These are phyloP conservation scores for Bhutanitis thaidina DNA, from an alignment of 2,888 invertebrate species.

Conservation along the genomic window DNA sequence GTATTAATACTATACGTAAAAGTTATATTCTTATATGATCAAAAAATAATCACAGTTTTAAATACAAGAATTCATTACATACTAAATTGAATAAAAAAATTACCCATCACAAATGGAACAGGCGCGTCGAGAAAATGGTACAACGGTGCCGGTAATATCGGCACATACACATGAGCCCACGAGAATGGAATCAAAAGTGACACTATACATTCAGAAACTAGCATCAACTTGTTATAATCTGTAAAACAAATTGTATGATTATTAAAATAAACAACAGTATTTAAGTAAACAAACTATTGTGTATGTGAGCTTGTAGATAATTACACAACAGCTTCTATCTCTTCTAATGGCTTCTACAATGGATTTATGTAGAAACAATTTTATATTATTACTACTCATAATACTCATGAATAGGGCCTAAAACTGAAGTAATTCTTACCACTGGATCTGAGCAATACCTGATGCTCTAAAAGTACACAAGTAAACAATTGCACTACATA, in stretches of 20 bases:
- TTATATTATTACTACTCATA: too few species aligned
- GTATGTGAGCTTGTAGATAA: too few species aligned
- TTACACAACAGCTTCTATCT: too few species aligned
- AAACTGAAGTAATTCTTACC: conserved; percentile 74
- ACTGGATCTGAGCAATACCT: conserved; percentile 95
- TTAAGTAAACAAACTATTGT: too few species aligned
- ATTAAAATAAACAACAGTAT: too few species aligned
- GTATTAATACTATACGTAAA: too few species aligned
- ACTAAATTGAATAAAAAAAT: conserved; percentile 20
- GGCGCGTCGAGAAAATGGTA: conserved; percentile 99
- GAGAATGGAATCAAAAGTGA: conserved; percentile 95
- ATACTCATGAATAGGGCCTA: too few species aligned
- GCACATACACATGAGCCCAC: conserved; percentile 99
- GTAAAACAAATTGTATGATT: conserved; percentile 35
- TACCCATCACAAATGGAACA: conserved; percentile 99
- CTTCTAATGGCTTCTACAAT: too few species aligned
- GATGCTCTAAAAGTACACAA: conserved; percentile 97
- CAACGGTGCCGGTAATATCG: conserved; percentile 95
- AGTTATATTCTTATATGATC: too few species aligned
- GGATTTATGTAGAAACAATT: too few species aligned
- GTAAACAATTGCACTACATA: conserved; percentile 95
- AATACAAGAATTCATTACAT: too few species aligned
- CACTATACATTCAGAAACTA: conserved; percentile 96
- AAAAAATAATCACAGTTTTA: too few species aligned
- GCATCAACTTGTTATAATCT: conserved; percentile 97